These are phyloP conservation scores for Empidonax traillii DNA, from an alignment of 2,113 vertebrate species.

Conservation along the genomic window DNA sequence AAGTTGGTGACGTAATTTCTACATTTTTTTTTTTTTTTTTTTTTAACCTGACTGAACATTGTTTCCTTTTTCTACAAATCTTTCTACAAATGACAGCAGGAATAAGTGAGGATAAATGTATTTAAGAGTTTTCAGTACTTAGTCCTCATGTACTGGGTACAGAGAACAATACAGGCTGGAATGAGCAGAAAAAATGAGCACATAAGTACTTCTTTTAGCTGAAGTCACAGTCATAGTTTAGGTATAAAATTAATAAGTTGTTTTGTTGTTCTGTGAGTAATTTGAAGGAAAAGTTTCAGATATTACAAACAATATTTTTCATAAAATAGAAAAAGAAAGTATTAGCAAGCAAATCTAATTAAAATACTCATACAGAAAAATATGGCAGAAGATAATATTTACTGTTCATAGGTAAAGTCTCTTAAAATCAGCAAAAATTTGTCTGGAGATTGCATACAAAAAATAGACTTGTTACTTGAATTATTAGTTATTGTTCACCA, in stretches of 20 bases:
- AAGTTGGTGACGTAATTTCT: background rate
- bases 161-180: background rate
- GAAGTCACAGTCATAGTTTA: background rate
- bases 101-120: background rate
- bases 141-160: background rate
- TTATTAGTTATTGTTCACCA: background rate
- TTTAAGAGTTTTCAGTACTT: background rate
- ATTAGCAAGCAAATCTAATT: background rate
- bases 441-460: background rate
- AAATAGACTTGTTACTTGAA: background rate
- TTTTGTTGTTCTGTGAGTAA: background rate
- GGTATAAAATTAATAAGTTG: background rate
- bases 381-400: background rate
- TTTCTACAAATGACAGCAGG: background rate
- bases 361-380: background rate
- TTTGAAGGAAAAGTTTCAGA: background rate
- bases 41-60: background rate
- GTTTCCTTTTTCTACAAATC: background rate
- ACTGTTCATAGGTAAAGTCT: background rate
- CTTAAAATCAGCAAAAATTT: background rate
- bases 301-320: background rate
- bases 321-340: background rate
- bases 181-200: background rate
- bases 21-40: background rate
- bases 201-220: background rate